Conservation (phyloP, 2,113 vertebrate species). For the Dicentrarchus labrax region DNA sequence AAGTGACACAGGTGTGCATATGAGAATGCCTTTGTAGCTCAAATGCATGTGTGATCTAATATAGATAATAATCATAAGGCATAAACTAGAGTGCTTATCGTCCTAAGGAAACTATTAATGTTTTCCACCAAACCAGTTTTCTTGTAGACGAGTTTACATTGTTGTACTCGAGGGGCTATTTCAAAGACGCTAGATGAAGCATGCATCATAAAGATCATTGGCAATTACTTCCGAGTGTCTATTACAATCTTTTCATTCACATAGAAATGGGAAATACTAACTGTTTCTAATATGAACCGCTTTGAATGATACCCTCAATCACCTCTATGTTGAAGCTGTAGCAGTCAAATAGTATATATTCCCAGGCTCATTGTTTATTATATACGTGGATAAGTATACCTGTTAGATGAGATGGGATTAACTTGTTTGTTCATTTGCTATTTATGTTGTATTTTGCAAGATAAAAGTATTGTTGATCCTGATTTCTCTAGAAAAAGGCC, state of each 20-base stretch:
- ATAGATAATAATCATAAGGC: conserved; percentile 47
- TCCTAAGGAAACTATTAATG: conserved; percentile 48
- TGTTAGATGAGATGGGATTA: conserved; percentile 20
- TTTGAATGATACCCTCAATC: conserved; percentile 29
- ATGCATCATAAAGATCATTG: conserved; percentile 50
- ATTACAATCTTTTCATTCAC: conserved; percentile 41
- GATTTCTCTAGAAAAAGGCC: neutral
- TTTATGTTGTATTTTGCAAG: conserved; percentile 10
- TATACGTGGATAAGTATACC: neutral
- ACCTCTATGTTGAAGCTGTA: neutral
- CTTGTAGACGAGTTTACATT: conserved; percentile 34
- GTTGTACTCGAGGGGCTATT: conserved; percentile 41
- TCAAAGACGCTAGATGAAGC: conserved; percentile 51
- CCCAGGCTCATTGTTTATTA: neutral
- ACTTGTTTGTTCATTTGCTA: neutral
- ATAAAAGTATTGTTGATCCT: neutral
- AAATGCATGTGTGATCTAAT: conserved; percentile 68
- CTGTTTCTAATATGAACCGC: conserved; percentile 16
- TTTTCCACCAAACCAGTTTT: neutral
- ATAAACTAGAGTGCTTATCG: conserved; percentile 39
- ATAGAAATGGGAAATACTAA: conserved; percentile 35
- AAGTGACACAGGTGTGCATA: conserved; percentile 86
- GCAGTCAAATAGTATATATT: conserved; percentile 23
- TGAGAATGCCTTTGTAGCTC: conserved; percentile 39
- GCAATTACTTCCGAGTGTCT: conserved; percentile 53